Conservation (phyloP, 1,140 invertebrate species). For the Drosophila setifemur region DNA sequence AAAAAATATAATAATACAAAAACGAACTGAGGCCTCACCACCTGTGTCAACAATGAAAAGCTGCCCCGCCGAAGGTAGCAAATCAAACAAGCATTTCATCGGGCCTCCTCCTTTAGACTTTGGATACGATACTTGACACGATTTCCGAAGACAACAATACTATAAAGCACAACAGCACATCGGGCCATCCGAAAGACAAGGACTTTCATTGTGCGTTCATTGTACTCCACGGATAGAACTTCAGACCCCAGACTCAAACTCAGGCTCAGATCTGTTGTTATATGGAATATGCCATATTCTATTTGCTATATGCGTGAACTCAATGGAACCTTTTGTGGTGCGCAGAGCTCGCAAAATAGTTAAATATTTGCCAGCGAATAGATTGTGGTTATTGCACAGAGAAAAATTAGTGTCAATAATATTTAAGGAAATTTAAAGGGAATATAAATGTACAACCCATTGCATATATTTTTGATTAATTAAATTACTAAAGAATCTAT, state of each 20-base stretch:
- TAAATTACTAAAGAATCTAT: too few relatives aligned
- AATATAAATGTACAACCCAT: background rate
- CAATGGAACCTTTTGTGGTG: constrained; percentile 53
- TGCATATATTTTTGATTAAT: background rate
- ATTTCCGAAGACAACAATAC: too few relatives aligned
- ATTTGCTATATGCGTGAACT: constrained; percentile 27
- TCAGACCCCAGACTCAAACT: background rate
- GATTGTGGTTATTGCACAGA: background rate
- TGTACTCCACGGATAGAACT: constrained; percentile 38
- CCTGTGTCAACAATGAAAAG: constrained; percentile 77
- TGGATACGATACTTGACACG: constrained; percentile 71
- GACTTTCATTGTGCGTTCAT: constrained; percentile 59
- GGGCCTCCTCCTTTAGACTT: constrained; percentile 18
- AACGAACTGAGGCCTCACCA: constrained; percentile 29
- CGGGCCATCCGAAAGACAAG: constrained; percentile 45
- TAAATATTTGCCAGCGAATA: constrained; percentile 52
- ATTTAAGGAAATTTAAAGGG: too few relatives aligned
- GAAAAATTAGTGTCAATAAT: too few relatives aligned
- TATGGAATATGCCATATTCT: background rate
- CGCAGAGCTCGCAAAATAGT: constrained; percentile 32
- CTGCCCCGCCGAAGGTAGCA: constrained; percentile 45
- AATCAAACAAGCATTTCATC: constrained; percentile 54
- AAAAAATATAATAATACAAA: constrained; percentile 9
- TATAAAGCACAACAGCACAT: constrained; percentile 32
- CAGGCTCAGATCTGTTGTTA: constrained; percentile 1